phyloP scores from a whole-genome alignment of 2,113 vertebrate species.

The Capreolus pygargus region DNA sequence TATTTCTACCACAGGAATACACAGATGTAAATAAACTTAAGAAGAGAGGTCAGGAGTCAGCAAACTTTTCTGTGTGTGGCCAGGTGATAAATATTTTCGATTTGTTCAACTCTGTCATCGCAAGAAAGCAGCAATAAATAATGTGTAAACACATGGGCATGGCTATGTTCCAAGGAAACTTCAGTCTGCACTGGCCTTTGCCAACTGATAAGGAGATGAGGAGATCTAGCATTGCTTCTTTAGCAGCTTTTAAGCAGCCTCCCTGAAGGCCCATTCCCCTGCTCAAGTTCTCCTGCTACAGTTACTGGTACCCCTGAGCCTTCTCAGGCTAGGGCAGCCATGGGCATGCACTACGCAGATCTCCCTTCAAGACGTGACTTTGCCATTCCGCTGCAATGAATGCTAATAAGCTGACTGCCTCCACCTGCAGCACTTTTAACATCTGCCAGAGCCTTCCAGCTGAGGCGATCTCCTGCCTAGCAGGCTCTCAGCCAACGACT shows the following conservation, averaged over 20 bases:
- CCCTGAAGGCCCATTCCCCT: not conserved
- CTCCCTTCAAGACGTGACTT: not conserved
- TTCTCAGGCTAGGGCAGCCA: not conserved
- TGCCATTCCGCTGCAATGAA: not conserved
- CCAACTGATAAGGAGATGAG: not conserved
- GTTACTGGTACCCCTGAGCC: not conserved
- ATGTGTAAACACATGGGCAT: not conserved
- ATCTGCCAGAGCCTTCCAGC: not conserved
- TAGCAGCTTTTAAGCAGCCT: not conserved
- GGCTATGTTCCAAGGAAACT: not conserved
- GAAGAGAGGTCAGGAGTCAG: not conserved
- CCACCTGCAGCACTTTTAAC: not conserved
- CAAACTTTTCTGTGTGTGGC: not conserved
- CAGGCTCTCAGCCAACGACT: not conserved
- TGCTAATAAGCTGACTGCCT: not conserved
- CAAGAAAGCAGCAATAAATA: not conserved
- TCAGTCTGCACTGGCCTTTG: not conserved
- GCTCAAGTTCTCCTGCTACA: not conserved
- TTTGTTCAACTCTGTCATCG: not conserved
- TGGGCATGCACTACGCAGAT: no score
- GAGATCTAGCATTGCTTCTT: not conserved
- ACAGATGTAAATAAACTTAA: not conserved
- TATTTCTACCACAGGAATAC: not conserved
- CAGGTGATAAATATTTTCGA: not conserved
- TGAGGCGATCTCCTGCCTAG: not conserved